phyloP scores from a whole-genome alignment of 2,113 vertebrate species.

The Cynopterus brachyotis region DNA sequence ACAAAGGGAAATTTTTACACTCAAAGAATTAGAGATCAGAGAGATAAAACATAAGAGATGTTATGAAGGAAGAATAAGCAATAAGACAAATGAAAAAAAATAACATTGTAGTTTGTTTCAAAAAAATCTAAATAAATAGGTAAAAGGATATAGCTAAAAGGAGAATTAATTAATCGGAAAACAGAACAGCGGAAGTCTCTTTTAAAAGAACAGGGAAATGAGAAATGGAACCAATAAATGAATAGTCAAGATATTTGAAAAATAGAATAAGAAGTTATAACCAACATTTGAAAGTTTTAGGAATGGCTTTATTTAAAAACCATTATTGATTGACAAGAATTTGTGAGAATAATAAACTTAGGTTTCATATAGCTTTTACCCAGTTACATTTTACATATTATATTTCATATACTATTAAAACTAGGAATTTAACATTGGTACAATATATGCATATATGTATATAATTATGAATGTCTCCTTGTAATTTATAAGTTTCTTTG shows the following conservation, averaged over 20 bases:
- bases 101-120: background rate
- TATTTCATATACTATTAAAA: background rate
- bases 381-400: background rate
- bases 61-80: background rate
- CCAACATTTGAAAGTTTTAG: background rate
- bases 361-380: background rate
- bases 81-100: background rate
- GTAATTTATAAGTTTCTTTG: background rate
- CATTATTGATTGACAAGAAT: background rate
- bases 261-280: background rate
- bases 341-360: background rate
- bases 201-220: background rate
- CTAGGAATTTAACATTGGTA: background rate
- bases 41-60: background rate
- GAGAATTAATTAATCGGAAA: conserved; percentile 16
- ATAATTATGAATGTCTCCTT: background rate
- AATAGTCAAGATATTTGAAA: conserved; percentile 26
- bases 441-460: background rate
- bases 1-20: background rate
- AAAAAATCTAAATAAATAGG: background rate
- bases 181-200: background rate
- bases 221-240: background rate
- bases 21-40: background rate
- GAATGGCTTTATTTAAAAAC: background rate
- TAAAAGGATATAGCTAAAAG: conserved; percentile 45